Percentiles rank a stretch among this genome's conserved stretches.
These are phyloP conservation scores for Hemibagrus wyckioides DNA, from an alignment of 2,113 vertebrate species.

Conservation along the genomic window DNA sequence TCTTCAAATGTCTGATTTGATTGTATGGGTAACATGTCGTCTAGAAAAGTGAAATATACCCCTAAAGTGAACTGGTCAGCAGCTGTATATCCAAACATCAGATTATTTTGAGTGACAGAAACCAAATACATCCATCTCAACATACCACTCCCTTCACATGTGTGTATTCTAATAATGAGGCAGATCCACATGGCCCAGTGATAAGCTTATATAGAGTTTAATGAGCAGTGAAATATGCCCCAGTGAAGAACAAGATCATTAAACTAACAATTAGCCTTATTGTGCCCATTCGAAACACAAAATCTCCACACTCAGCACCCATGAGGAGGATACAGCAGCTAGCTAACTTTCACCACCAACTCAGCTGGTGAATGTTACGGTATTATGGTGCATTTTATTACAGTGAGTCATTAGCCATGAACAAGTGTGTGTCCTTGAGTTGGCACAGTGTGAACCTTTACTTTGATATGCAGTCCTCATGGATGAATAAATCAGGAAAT, in stretches of 20 bases:
- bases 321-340: neutral
- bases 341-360: neutral
- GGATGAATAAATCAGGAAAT: conserved; percentile 24
- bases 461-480: neutral
- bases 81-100: neutral
- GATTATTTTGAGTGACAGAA: neutral
- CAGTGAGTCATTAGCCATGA: neutral
- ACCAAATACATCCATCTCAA: neutral
- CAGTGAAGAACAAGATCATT: conserved; percentile 33
- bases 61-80: neutral
- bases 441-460: neutral
- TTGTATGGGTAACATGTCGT: neutral
- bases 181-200: neutral
- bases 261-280: conserved; percentile 41
- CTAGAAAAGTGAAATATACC: neutral
- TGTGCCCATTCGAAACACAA: conserved; percentile 12
- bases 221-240: conserved; percentile 38
- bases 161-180: neutral
- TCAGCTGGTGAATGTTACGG: neutral
- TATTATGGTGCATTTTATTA: neutral
- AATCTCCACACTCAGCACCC: conserved; percentile 22
- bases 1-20: neutral
- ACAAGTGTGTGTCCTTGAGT: conserved; percentile 1
- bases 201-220: conserved; percentile 37
- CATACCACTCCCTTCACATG: neutral